Evolutionary conservation across 2,797 vertebrate species (phyloP), one percentile per base, ranked within the genome.

Genomic region (Gymnopithys bicolor): DNA sequence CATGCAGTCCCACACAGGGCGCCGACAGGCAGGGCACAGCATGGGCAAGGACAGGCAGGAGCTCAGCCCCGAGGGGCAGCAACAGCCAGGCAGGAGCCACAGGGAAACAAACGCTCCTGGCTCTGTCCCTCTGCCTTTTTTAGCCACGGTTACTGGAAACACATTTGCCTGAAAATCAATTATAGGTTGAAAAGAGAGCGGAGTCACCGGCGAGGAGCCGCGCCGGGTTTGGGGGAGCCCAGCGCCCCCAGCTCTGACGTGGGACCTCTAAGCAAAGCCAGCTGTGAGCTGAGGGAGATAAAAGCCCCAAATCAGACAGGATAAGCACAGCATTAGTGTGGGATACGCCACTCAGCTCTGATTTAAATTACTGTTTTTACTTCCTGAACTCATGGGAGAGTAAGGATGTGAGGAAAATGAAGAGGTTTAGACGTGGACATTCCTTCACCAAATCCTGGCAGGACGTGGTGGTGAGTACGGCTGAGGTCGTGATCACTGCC

Each of bases 301-400:
- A 98, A 98, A 98, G 98, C 97, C 96, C 97, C 98, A 97, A 98
- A 98, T 98, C 98, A 98, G 97, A 97, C 97, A 94, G 98, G 97
- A 98, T 98, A 97, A 98, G 97, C 97, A 71, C 97, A 97, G 97
- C 95, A 96, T 98, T 97, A 96, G 97, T 97, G 97, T 97, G 98
- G 98, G 98, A 98, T 98, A 97, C 87, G 92, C 96, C 97, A 93
- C 97, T 97, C 97, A 95, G 98, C 97, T 96, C 97, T 96, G 93
- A 97, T 97, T 95, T 95, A 95, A 97, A 96, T 97, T 95, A 96
- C 95, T 91, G 89, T 79, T 95, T 91, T 94, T 88, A 96, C 96
- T 96, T 97, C 96, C 96, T 97, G 95, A 91, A 84, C 90, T 97
- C 95, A 90, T 79, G 91, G 97, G 96, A 96, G 96, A 96, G 96